Conservation (phyloP, 35 echinoderm and acorn worm genomes). For the Chiridota heheva region DNA sequence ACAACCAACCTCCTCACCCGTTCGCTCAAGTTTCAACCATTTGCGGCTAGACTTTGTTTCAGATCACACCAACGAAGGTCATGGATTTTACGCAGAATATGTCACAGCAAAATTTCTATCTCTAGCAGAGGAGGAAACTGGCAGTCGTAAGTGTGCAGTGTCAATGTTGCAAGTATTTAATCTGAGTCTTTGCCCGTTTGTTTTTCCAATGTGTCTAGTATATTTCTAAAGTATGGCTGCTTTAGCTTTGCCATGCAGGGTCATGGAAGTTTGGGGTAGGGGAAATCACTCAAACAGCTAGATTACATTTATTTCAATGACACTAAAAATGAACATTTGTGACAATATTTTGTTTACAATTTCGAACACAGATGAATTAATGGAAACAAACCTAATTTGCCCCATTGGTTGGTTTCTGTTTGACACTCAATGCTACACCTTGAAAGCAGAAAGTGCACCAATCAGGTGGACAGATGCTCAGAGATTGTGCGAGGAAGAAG, state of each 20-base stretch:
- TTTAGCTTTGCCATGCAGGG: too few relatives aligned
- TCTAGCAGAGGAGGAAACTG: neutral
- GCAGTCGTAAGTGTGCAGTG: neutral
- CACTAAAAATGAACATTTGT: too few relatives aligned
- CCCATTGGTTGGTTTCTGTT: constrained; percentile 55
- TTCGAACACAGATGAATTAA: too few relatives aligned
- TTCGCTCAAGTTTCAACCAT: constrained; percentile 79
- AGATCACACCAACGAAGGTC: constrained; percentile 46
- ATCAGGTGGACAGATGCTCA: constrained; percentile 74
- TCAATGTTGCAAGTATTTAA: too few relatives aligned
- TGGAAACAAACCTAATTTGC: constrained; percentile 34
- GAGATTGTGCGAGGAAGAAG: constrained; percentile 41
- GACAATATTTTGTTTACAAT: too few relatives aligned
- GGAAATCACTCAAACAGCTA: too few relatives aligned
- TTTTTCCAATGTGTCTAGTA: too few relatives aligned
- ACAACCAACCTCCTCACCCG: constrained; percentile 40
- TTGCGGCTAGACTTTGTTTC: constrained; percentile 54
- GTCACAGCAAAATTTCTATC: constrained; percentile 19
- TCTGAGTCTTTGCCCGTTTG: too few relatives aligned
- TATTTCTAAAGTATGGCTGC: too few relatives aligned
- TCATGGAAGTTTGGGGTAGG: too few relatives aligned
- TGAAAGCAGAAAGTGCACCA: constrained; percentile 20
- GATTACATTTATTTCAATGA: too few relatives aligned
- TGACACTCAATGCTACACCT: constrained; percentile 60
- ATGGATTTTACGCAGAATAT: constrained; percentile 78